Percentiles rank a stretch among this genome's conserved stretches.
These are phyloP conservation scores for Epinotia bilunana DNA, from an alignment of 2,888 invertebrate species.

Conservation along the genomic window DNA sequence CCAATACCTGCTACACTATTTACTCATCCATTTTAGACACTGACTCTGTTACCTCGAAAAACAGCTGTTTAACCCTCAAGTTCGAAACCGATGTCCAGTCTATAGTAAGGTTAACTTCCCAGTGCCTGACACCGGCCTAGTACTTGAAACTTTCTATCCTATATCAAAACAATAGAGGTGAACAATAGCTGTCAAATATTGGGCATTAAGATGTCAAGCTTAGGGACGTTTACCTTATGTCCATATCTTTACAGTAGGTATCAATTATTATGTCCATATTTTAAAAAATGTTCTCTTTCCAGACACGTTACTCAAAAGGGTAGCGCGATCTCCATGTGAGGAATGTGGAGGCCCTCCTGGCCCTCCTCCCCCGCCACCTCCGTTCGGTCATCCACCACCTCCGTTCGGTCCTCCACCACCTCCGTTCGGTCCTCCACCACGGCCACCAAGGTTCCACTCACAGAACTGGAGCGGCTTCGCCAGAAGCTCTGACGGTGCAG, in stretches of 20 bases:
- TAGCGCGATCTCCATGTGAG: constrained; percentile 56
- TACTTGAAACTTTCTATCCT: too few species aligned
- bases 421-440: constrained; percentile 44
- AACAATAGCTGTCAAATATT: too few species aligned
- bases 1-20: too few species aligned
- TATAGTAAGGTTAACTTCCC: too few species aligned
- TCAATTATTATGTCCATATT: background rate
- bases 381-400: constrained; percentile 28
- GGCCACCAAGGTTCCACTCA: constrained; percentile 58
- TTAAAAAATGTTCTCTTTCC: constrained; percentile 46
- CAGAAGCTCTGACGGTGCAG: constrained; percentile 55
- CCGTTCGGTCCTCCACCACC: constrained; percentile 37
- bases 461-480: constrained; percentile 69
- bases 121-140: too few species aligned
- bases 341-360: constrained; percentile 47
- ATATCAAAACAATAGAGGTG: too few species aligned
- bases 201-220: too few species aligned
- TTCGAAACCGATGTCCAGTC: too few species aligned
- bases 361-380: constrained; percentile 47
- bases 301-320: constrained; percentile 54
- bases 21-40: too few species aligned
- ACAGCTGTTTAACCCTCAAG: too few species aligned
- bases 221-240: background rate
- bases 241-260: background rate
- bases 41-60: too few species aligned